Evolutionary conservation across 1,140 invertebrate species (phyloP), one percentile per base, ranked within the genome.

Genomic region (Drosophila tristis): DNA sequence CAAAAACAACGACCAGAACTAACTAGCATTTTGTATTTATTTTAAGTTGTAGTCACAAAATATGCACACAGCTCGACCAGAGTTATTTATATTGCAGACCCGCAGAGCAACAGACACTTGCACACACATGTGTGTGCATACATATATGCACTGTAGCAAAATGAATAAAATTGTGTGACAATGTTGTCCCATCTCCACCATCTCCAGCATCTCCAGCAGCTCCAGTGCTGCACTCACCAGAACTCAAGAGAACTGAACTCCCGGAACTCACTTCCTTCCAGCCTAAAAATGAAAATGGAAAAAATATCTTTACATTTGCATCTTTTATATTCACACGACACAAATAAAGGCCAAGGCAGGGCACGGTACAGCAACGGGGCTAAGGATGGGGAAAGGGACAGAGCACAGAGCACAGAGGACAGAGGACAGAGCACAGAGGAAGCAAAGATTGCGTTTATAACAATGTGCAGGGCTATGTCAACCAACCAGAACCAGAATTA

Each of bases 251-350:
- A 60, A 44, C 42, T 51, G n/a, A 20, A 6, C 59, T 59, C 63
- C 39, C 43, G 11, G 9, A 29, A 6, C 25, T 23, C 25, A 23
- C 20, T 26, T 49, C 44, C 59, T 62, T 67, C 45, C 26, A 49
- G 59, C 53, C 55, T 49, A 71, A 51, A 74, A 86, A 86, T 80
- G 68, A 60, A 86, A 84, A 84, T 74, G 70, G 56, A 67, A 75
- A 80, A 80, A 85, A 86, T 86, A 85, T 86, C 81, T 86, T 78
- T 86, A 63, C 73, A 85, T 86, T 85, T 85, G 81, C 80, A 85
- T 85, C 80, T 85, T 77, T 80, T 74, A 77, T 79, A 86, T 80
- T 76, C 73, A 72, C 76, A 86, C 72, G 62, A 73, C 67, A 73
- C 68, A 73, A 73, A 48, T 61, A 73, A 73, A 73, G 58, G 66